Evolutionary conservation across 2,888 invertebrate genomes (phyloP).

Genomic region (Schrankia costaestrigalis): DNA sequence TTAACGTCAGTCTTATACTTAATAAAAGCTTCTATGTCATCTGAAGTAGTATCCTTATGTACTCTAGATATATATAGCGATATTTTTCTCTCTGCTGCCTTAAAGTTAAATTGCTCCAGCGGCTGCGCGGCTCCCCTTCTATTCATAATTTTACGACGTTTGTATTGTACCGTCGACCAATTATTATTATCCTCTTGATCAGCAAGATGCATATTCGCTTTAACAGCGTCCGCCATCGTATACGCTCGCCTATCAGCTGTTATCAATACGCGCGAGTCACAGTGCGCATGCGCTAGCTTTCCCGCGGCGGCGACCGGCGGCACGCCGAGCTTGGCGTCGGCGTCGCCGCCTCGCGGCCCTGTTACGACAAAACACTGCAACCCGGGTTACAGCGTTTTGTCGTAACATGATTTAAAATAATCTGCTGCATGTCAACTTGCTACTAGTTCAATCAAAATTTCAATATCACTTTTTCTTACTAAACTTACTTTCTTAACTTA

Average conservation of each 20-base stretch:
- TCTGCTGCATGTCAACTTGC: no score
- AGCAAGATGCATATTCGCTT: neutral
- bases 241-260: neutral
- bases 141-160: neutral
- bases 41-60: neutral
- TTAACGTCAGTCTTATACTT: neutral
- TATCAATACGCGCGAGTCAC: neutral
- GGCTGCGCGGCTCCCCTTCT: neutral
- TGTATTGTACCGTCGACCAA: neutral
- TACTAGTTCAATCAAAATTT: no score
- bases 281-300: neutral
- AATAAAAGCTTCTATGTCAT: neutral
- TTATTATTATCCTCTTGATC: neutral
- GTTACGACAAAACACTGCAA: no score
- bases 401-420: no score
- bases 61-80: neutral
- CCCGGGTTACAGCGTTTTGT: no score
- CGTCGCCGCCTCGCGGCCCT: no score
- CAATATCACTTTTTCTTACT: no score
- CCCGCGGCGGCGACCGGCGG: neutral
- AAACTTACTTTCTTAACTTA: no score
- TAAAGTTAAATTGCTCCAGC: neutral
- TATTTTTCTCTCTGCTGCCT: neutral
- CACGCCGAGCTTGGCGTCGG: no score
- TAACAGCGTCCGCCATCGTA: neutral